Conservation (phyloP, 1,140 invertebrate species). For the Colletes gigas region DNA sequence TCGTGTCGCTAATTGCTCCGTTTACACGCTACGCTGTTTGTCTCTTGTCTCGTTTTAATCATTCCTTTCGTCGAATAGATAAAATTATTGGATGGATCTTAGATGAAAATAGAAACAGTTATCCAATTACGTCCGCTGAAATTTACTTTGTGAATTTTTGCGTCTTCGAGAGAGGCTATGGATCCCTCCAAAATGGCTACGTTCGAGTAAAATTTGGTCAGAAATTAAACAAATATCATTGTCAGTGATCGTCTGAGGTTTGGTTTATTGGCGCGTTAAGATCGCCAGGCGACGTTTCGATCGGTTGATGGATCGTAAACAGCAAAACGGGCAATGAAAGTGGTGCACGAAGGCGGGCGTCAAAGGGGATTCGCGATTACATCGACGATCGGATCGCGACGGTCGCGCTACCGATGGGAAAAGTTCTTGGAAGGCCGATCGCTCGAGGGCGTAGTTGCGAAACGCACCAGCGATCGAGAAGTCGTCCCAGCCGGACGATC, state of each 20-base stretch:
- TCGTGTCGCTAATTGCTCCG: background rate
- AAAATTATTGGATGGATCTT: too few species aligned
- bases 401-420: background rate
- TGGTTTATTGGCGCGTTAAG: background rate
- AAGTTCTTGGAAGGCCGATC: background rate
- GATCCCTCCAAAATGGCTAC: too few species aligned
- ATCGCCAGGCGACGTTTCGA: background rate
- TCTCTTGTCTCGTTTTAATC: too few species aligned
- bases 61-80: too few species aligned
- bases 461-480: background rate
- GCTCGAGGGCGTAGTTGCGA: background rate
- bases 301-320: background rate
- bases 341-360: background rate
- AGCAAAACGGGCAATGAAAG: background rate
- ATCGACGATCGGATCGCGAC: background rate
- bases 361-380: background rate
- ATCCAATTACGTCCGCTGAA: background rate
- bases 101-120: too few species aligned
- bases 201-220: too few species aligned
- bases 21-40: background rate
- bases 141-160: too few species aligned
- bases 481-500: slow-evolving; percentile 8
- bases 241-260: too few species aligned
- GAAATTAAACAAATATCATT: too few species aligned
- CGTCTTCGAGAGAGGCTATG: too few species aligned